These are phyloP conservation scores for Dasypolia templi DNA, from an alignment of 2,888 invertebrate species.

Conservation along the genomic window DNA sequence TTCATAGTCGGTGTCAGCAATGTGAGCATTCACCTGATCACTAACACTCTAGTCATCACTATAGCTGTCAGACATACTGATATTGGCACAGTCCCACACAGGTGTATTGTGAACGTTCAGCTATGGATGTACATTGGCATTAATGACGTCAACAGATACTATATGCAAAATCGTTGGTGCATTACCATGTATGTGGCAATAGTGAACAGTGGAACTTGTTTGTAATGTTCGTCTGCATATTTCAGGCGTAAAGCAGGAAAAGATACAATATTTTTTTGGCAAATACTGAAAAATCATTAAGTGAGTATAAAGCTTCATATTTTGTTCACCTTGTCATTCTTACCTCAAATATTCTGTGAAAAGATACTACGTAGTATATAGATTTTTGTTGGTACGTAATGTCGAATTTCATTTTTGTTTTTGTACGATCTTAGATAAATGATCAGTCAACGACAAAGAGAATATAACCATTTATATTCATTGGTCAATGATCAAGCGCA, in stretches of 20 bases:
- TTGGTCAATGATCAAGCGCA: no score
- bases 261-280: no score
- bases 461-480: no score
- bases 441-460: no score
- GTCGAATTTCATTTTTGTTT: slow-evolving; percentile 2
- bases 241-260: not conserved
- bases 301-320: not conserved
- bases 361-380: not conserved
- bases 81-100: slow-evolving; percentile 51
- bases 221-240: not conserved
- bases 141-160: slow-evolving; percentile 14
- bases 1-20: slow-evolving; percentile 10
- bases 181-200: not conserved
- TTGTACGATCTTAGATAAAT: no score
- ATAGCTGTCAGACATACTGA: slow-evolving; percentile 21
- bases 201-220: not conserved
- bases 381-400: not conserved
- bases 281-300: no score
- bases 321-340: not conserved
- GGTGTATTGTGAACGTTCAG: slow-evolving; percentile 43
- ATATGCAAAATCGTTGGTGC: slow-evolving; percentile 2
- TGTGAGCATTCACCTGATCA: slow-evolving; percentile 28
- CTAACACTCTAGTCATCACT: slow-evolving; percentile 6
- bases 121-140: slow-evolving; percentile 28
- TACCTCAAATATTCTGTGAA: not conserved